Evolutionary conservation across 2,113 vertebrate genomes (phyloP).

Genomic region (Xyrauchen texanus): DNA sequence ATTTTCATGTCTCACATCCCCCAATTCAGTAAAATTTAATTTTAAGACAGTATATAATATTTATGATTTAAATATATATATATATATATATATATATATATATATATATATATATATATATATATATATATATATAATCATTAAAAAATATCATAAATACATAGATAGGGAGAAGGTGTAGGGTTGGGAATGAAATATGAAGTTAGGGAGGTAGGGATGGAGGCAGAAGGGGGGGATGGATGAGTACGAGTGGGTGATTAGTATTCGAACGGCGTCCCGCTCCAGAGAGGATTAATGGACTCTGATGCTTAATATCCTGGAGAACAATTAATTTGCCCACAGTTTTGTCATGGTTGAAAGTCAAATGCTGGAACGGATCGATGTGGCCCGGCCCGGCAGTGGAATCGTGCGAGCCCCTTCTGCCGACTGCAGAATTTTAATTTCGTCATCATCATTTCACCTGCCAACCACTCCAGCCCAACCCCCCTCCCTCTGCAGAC

Average conservation of each 20-base stretch:
- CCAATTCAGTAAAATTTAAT: too few relatives aligned
- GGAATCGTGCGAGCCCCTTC: slow-evolving; percentile 88
- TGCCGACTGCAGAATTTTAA: slow-evolving; percentile 95
- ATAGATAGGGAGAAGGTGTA: too few relatives aligned
- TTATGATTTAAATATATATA: too few relatives aligned
- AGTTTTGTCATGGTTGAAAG: slow-evolving; percentile 99
- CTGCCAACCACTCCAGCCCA: slow-evolving; percentile 74
- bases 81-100: too few relatives aligned
- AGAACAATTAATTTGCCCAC: slow-evolving; percentile 99
- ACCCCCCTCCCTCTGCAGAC: slow-evolving; percentile 39
- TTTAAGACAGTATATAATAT: too few relatives aligned
- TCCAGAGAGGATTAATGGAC: slow-evolving; percentile 99
- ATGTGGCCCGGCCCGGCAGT: slow-evolving; percentile 86
- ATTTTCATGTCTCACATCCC: too few relatives aligned
- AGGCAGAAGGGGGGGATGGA: slow-evolving; percentile 63
- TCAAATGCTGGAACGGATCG: slow-evolving; percentile 99
- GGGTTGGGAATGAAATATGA: too few relatives aligned
- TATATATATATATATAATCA: too few relatives aligned
- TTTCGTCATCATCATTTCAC: slow-evolving; percentile 89
- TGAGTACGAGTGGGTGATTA: slow-evolving; percentile 83
- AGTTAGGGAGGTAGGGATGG: slow-evolving; percentile 14
- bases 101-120: too few relatives aligned
- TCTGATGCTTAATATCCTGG: slow-evolving; percentile 99
- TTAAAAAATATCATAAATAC: too few relatives aligned
- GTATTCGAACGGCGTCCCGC: slow-evolving; percentile 89